phyloP scores from a whole-genome alignment of 2,113 vertebrate species.

The Notarius lentiginosus region DNA sequence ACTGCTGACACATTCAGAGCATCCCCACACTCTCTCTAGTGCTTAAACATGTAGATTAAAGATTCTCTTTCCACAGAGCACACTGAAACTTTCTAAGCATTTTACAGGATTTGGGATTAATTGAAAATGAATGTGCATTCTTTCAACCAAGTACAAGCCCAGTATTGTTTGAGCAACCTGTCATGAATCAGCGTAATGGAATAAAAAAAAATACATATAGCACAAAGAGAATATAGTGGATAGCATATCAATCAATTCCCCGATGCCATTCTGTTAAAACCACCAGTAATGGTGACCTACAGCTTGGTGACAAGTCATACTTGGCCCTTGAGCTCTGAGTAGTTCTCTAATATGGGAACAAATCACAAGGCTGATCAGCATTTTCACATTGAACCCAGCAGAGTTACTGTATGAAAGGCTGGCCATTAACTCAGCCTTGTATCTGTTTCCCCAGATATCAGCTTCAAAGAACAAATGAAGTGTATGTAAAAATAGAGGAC shows the following conservation, averaged over 20 bases:
- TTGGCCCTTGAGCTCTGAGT: not conserved
- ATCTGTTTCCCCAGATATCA: not conserved
- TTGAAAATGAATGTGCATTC: not conserved
- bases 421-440: slow-evolving; percentile 3
- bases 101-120: not conserved
- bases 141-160: not conserved
- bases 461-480: not conserved
- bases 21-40: slow-evolving; percentile 2
- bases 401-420: not conserved
- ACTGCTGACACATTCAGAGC: slow-evolving; percentile 12
- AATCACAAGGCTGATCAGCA: slow-evolving; percentile 13
- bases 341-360: not conserved
- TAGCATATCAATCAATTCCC: slow-evolving; percentile 7
- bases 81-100: slow-evolving; percentile 18
- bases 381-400: not conserved
- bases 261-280: not conserved
- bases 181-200: not conserved
- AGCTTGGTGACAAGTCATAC: slow-evolving; percentile 2
- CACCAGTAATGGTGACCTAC: not conserved
- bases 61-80: slow-evolving; percentile 4
- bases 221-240: not conserved
- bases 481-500: not conserved
- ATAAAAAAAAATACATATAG: not conserved
- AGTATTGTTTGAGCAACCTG: not conserved
- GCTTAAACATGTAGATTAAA: slow-evolving; percentile 9